Evolutionary conservation across 1,140 invertebrate species (phyloP), one percentile per base, ranked within the genome.

Genomic region (Drosophila albomicans): DNA sequence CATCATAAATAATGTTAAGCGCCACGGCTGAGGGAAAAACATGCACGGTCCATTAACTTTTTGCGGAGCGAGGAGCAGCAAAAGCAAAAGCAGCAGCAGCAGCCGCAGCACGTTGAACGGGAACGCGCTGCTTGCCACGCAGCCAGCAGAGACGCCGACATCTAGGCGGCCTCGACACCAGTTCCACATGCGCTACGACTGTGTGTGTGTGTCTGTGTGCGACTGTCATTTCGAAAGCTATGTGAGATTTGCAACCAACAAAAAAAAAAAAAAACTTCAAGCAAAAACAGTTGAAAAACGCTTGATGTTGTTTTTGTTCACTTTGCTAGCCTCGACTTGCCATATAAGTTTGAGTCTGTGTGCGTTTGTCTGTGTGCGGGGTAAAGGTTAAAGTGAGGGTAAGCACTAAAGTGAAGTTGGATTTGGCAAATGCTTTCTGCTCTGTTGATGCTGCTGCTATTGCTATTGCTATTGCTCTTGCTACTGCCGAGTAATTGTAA

Each of bases 1-100:
- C 84, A 80, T 86, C 90, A 91, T 92, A 92, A 92, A 92, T 92
- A 91, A 91, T 89, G 87, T 86, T 92, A 92, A 91, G 91, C 90
- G 91, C 91, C 91, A 92, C 82, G 87, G 84, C 87, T 92, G 84
- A 91, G 70, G 76, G 90, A 91, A 89, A 92, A 91, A 92, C 84
- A 91, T 92, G 90, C 79, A 89, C 91, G 78, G 84, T 89, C 84
- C 84, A 91, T 92, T 92, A 92, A 90, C 78, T 91, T 91, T 79
- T 58, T 41, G 85, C 75, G 68, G 67, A 76, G 78, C 74, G 81
- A 59, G 43, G 73, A 62, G 78, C 13, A 38, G 35, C 35, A 38
- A 32, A 5, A 32, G 30, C 30, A 32, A 32, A 5, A 32, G 32
- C 32, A 32, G 7, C 32, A 32, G 32, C 32, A 32, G 32, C 5